Base-by-base conservation (phyloP, 1,140 invertebrate genomes). In the Cyrtorhinus lividipennis region DNA sequence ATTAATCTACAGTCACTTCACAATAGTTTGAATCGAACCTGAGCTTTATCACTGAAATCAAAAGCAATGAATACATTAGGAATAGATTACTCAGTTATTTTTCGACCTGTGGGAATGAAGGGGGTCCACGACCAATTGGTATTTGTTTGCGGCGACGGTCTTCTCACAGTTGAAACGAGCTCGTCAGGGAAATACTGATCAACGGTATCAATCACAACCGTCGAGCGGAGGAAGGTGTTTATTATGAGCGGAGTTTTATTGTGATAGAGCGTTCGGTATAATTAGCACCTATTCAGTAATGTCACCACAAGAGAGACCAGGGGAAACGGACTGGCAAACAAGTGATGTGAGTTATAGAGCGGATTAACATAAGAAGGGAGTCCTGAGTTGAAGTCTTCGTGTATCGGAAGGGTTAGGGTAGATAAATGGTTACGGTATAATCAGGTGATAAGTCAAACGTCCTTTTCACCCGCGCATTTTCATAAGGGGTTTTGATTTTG, bases 201-300 rank as follows among this genome's bases (percentile, higher is more conserved):
- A 20, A 20, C 5, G 18, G 20, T 53, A 53, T 53, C 48, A 53
- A 53, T 53, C 48, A 53, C 8, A 53, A 10, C 20, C 48, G 10
- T 5, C 5, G 5, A 12, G 58, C n/a, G 26, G 26, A 58, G 25
- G 20, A 25, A 26, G 22, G 23, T 15, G 58, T 27, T 59, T 59
- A 59, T 59, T 59, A 59, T 59, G 58, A 59, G 58, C 38, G 58
- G n/a, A 59, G 18, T 59, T 59, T 59, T 59, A 59, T 59, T 59
- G 38, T 59, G n/a, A 30, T 18, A 18, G 24, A 12, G 27, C 58
- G n/a, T 24, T 20, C 8, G 23, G 58, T 22, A 59, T 59, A 59
- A 59, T 59, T 59, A 59, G 58, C 58, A 59, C 58, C 58, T 59
- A 59, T 59, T 59, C 58, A 59, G 13, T n/a, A 26, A 30, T 59